phyloP scores from a whole-genome alignment of 30 jellyfish, hydroid and myxozoan species.

The Chrysaora quinquecirrha region DNA sequence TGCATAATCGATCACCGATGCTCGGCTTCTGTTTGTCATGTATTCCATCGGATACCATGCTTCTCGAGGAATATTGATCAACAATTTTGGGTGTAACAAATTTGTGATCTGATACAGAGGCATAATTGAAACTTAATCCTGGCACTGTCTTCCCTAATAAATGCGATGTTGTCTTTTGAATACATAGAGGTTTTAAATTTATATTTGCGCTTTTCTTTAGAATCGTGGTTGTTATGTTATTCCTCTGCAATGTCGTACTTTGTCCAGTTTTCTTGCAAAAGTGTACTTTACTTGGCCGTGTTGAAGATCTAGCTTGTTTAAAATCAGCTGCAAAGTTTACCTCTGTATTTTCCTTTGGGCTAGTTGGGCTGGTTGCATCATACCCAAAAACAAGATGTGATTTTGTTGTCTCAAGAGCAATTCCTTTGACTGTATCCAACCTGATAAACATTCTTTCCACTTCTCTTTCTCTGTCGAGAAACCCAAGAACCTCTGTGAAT shows the following conservation, averaged over 20 bases:
- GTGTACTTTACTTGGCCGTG: background rate
- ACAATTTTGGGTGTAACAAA: too few relatives aligned
- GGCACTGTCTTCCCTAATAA: too few relatives aligned
- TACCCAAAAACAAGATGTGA: constrained; percentile 37
- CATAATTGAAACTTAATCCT: too few relatives aligned
- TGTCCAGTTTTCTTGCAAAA: background rate
- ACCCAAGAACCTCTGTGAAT: constrained; percentile 50
- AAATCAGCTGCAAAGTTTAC: too few relatives aligned
- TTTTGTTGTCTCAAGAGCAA: constrained; percentile 30
- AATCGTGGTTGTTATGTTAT: background rate
- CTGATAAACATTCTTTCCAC: background rate
- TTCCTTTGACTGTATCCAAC: constrained; percentile 27
- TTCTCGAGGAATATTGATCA: too few relatives aligned
- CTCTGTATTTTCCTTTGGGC: background rate
- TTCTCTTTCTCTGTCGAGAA: constrained; percentile 32
- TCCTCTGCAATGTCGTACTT: background rate
- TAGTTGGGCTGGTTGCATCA: background rate
- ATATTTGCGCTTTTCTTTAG: background rate
- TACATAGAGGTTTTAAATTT: too few relatives aligned
- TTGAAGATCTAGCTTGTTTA: background rate
- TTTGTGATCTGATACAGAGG: too few relatives aligned
- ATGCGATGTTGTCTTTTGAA: too few relatives aligned
- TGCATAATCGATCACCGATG: background rate
- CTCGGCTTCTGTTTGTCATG: background rate
- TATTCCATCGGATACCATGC: background rate